phyloP scores from a whole-genome alignment of 2,888 invertebrate genomes.

The Hoplodrina blanda region DNA sequence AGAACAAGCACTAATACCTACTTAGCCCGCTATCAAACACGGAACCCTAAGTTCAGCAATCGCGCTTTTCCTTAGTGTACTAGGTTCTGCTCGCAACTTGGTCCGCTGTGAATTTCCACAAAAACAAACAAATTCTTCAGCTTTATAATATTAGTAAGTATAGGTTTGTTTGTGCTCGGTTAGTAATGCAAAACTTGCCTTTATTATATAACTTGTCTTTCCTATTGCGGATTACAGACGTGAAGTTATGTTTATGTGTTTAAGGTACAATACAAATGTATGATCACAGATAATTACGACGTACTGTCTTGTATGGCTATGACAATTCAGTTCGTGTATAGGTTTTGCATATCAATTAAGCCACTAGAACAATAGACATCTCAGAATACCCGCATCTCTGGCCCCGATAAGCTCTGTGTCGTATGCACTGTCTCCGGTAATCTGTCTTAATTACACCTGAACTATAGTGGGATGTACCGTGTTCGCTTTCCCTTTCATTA shows the following conservation, averaged over 20 bases:
- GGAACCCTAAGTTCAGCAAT: no score
- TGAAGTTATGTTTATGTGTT: not conserved
- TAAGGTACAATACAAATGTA: not conserved
- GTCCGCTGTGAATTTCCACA: no score
- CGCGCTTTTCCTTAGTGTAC: no score
- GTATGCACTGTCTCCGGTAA: constrained; percentile 13
- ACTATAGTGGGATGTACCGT: not conserved
- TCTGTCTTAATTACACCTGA: constrained; percentile 43
- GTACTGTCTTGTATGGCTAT: not conserved
- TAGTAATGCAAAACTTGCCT: no score
- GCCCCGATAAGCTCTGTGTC: constrained; percentile 30
- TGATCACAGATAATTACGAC: constrained; percentile 5
- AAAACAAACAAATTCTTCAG: no score
- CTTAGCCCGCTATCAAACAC: no score
- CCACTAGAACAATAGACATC: constrained; percentile 30
- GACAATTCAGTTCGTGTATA: constrained; percentile 8
- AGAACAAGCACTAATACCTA: no score
- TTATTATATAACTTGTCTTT: no score
- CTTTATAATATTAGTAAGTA: no score
- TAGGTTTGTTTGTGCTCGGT: no score
- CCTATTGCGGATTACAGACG: not conserved
- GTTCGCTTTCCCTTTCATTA: constrained; percentile 28
- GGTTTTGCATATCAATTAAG: constrained; percentile 30
- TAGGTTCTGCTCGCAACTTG: no score
- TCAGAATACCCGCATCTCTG: constrained; percentile 25